Evolutionary conservation across 2,113 vertebrate genomes (phyloP).

Genomic region (Myotis davidii): DNA sequence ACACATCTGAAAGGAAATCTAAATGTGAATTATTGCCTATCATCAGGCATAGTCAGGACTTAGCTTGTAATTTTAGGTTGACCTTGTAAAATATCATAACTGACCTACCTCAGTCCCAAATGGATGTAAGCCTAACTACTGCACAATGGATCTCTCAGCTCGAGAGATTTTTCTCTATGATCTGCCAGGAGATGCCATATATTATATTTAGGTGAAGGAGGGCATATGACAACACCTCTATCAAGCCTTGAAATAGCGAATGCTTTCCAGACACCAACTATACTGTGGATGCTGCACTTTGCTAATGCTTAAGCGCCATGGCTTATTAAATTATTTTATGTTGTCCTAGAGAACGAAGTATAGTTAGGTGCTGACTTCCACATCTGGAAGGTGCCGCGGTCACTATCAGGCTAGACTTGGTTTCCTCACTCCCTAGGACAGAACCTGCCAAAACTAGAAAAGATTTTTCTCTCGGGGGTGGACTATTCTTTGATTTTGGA

Average conservation of each 20-base stretch:
- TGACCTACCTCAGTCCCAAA: neutral
- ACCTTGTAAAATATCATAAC: conserved; percentile 25
- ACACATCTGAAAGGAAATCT: conserved; percentile 33
- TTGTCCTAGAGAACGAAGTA: neutral
- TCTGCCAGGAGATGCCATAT: neutral
- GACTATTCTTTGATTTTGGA: conserved; percentile 20
- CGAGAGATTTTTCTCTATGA: neutral
- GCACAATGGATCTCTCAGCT: neutral
- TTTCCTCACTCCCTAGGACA: neutral
- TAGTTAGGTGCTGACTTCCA: neutral
- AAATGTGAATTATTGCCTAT: conserved; percentile 43
- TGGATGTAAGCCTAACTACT: neutral
- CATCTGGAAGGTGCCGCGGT: neutral
- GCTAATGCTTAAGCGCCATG: neutral
- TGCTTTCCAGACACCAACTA: neutral
- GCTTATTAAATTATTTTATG: conserved; percentile 5
- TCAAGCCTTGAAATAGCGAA: neutral
- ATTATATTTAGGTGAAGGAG: neutral
- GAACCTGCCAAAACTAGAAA: neutral
- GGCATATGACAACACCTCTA: neutral
- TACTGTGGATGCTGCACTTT: neutral
- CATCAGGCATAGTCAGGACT: conserved; percentile 32
- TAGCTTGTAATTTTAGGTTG: conserved; percentile 13
- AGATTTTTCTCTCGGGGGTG: neutral
- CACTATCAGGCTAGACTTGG: neutral